These are phyloP conservation scores for Oriolus oriolus DNA, from an alignment of 2,113 vertebrate genomes.

Conservation along the genomic window DNA sequence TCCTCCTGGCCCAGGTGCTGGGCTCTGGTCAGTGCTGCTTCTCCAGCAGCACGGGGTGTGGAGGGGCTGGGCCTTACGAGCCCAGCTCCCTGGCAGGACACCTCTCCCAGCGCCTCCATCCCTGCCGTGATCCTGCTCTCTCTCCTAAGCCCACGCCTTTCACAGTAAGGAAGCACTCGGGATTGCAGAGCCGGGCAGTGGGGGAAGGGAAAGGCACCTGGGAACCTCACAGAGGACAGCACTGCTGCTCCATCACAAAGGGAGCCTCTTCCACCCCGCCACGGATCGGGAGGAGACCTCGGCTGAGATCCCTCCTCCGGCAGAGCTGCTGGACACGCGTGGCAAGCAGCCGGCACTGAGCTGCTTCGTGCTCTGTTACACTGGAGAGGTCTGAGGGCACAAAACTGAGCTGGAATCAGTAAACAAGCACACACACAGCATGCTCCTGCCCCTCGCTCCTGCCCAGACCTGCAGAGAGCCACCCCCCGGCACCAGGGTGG, in stretches of 20 bases:
- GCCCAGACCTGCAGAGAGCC: neutral
- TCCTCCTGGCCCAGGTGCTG: neutral
- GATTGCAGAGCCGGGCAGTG: neutral
- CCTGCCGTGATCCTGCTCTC: rapidly evolving
- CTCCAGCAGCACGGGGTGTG: neutral
- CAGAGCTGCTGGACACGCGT: rapidly evolving
- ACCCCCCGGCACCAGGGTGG: neutral
- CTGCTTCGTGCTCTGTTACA: neutral
- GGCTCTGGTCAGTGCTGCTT: neutral
- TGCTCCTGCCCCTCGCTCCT: neutral
- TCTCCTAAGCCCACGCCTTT: neutral
- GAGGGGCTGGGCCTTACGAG: neutral
- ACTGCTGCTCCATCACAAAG: neutral
- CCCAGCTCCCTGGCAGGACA: neutral
- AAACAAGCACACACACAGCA: neutral
- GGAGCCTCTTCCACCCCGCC: neutral
- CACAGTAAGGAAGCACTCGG: neutral
- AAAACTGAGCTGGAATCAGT: neutral
- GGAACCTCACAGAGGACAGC: neutral
- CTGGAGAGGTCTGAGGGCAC: neutral
- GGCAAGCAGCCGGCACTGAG: neutral
- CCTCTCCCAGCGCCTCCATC: rapidly evolving
- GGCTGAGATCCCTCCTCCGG: too few species aligned
- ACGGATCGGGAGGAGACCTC: neutral
- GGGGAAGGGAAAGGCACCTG: neutral